Base-by-base conservation (phyloP, 2,113 vertebrate species). In the Daphoenositta chrysoptera region DNA sequence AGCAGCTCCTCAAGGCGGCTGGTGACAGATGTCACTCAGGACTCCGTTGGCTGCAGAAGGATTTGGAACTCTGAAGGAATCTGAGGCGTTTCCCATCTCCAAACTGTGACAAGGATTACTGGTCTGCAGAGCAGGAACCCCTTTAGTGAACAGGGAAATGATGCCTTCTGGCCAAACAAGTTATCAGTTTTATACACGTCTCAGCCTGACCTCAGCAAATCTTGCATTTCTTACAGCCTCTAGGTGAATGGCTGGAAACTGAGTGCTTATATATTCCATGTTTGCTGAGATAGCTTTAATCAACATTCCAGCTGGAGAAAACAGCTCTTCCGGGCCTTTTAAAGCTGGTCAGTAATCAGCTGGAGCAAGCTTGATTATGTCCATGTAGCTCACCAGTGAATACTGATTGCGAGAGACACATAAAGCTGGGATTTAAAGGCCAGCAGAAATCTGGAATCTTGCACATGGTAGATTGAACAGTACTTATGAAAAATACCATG, bases 231-330 rank as follows among this genome's bases (percentile, higher is more conserved):
- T 4, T 42, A 3, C 56, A 15, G 7, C 61, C 33, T 80, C 24
- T 24, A 33, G 27, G 26, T 47, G 56, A 87, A 53, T 35, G 57
- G 18, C 31, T 79, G 48, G 75, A 70, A 71, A 72, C 1, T 8
- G 45, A 76, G 54, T 37, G 15, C 50, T 91, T 19, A 5, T 79
- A 21, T 69, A 35, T 45, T 64, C 73, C 21, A 14, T 61, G 50
- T 82, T 95, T 91, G 65, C 70, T 72, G 65, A 84, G 61, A 61
- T 60, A 69, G n/a, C 45, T 95, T 83, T 87, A 83, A 93, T 82
- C 1, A 10, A 72, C 81, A 72, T 35, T 79, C 81, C 87, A 95
- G 57, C 53, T 94, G 82, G 57, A 95, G 91, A 65, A 94, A 96
- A 94, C 53, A 72, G 70, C 50, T 90, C 75, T 90, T 93, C 13